Evolutionary conservation across 2,113 vertebrate genomes (phyloP), one percentile per base, ranked within the genome.

Genomic region (Podiceps cristatus): DNA sequence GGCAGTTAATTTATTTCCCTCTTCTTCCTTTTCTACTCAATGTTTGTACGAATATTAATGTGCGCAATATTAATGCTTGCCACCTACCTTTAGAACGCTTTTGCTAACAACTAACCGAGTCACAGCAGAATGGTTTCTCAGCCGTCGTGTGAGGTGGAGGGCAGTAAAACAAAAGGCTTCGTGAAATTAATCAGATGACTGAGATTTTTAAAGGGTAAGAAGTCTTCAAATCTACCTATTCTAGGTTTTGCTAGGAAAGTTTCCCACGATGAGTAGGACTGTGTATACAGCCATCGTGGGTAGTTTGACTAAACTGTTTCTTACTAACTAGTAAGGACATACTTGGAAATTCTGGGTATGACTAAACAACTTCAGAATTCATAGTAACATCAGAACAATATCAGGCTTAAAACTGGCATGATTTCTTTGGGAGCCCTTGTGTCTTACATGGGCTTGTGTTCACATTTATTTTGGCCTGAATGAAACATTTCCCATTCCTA

Each of bases 111-210:
- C 44, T 64, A 52, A 71, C 72, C 83, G 40, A 27, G 72, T 90
- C 67, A 69, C 35, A 79, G 62, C 45, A 76, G 27, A 33, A 55
- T 76, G 47, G 53, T 73, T 95, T 86, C 84, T 82, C 28, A 67
- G 29, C 6, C 2, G 0, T 55, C 84, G 87, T 74, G 42, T 71
- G 66, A 95, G 23, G 47, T 79, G 67, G 7, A 78, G 19, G 62
- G 45, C 42, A 76, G 49, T 73, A 71, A 94, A 95, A 85, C 69
- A 90, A 95, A 92, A 94, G 23, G 16, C 31, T 90, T 73, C 27
- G 94, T 96, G 85, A 98, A 97, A 97, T 95, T 94, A 93, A 95
- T 85, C 86, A 94, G 95, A 93, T 67, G 14, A 63, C 25, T 13
- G 63, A 80, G 81, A 64, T 31, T 93, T 95, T 93, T 89, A 80